Evolutionary conservation across 2,797 vertebrate species (phyloP).

Genomic region (Sebastiscus tertius): DNA sequence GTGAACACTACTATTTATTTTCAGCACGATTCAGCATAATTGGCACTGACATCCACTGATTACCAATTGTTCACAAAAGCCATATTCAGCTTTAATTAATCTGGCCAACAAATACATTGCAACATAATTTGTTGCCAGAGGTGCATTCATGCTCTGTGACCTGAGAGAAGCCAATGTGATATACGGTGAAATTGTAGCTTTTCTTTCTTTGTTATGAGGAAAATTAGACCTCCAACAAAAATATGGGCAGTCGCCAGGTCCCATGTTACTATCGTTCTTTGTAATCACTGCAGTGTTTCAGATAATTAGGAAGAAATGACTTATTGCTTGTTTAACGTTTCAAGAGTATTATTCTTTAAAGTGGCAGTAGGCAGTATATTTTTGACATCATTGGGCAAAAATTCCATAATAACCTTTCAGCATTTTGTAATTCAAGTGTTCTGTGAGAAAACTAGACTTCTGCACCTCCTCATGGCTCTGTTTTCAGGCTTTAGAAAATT

Average conservation of each 20-base stretch:
- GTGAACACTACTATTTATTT: conserved; percentile 21
- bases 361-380: fast-evolving
- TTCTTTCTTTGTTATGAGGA: background rate
- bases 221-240: background rate
- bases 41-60: conserved; percentile 39
- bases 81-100: conserved; percentile 41
- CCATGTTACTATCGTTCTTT: background rate
- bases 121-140: conserved; percentile 21
- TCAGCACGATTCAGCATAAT: conserved; percentile 41
- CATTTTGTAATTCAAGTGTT: too few species aligned
- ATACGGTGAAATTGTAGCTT: background rate
- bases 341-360: background rate
- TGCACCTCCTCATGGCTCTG: too few species aligned
- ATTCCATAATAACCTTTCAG: too few species aligned
- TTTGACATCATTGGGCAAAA: too few species aligned
- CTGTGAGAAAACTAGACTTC: too few species aligned
- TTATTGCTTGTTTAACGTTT: background rate
- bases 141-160: conserved; percentile 29
- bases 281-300: background rate
- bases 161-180: background rate
- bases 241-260: background rate
- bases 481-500: too few species aligned
- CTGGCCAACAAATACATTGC: conserved; percentile 14
- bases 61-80: conserved; percentile 38
- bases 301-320: conserved; percentile 2